Evolutionary conservation across 2,888 invertebrate genomes (phyloP), one percentile per base, ranked within the genome.

Genomic region (Agrotis segetum): DNA sequence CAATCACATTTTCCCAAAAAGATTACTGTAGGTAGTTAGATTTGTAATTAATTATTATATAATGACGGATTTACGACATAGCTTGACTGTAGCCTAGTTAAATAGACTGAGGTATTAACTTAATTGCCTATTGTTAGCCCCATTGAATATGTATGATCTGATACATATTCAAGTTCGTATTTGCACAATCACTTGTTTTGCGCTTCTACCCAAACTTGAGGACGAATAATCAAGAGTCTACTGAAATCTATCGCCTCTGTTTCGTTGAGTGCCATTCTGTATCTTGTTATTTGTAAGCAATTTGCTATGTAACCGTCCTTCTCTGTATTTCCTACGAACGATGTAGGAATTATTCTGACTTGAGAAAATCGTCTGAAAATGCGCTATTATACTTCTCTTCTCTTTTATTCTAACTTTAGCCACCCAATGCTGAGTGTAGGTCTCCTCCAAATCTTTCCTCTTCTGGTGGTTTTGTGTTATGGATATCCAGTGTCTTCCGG

Each of bases 121-220:
- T 78, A 74, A 83, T 81, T 83, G 78, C 66, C 59, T 67, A 44
- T 73, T 85, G 85, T 82, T 71, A 72, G 17, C 47, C 40, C 62
- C 40, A 58, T 83, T 83, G 85, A 83, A 83, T 83, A 83, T 85
- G 74, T 55, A 85, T 77, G 67, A n/a, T 58, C 72, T 71, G 66
- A 85, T 83, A 74, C 85, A 85, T 83, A 85, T 83, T 85, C 85
- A 83, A 77, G 77, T 63, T 66, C 34, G 53, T 71, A 77, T 83
- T 77, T 66, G 63, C 81, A 71, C 72, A 81, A 63, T 80, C 70
- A 80, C 74, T 83, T 79, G 85, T 79, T 79, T 82, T 68, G 73
- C 56, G 44, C 55, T 56, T 50, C 67, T 47, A 44, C 40, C 29
- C 1, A 17, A 21, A 62, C 13, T n/a, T 65, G 29, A 62, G 52